A percentile compares a stretch with the other conserved stretches of the same genome.
phyloP scores from a whole-genome alignment of 2,888 invertebrate genomes.

The Hypomecis atomaria region DNA sequence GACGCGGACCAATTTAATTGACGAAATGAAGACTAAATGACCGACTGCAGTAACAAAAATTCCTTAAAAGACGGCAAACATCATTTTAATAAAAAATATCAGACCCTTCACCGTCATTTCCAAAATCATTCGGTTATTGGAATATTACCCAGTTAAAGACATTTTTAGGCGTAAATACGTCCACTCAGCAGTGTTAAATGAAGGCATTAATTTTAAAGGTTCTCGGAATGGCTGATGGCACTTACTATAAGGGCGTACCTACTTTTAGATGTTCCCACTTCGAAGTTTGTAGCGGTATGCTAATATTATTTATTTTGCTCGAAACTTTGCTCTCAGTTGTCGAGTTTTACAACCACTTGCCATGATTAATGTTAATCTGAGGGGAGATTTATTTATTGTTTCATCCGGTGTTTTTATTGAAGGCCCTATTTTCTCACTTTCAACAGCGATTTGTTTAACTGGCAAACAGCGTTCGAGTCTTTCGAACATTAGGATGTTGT shows the following conservation, averaged over 20 bases:
- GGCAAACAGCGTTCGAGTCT: too few species aligned
- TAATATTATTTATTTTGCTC: slow-evolving; percentile 24
- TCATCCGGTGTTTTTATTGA: slow-evolving; percentile 2
- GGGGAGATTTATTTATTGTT: slow-evolving; percentile 18
- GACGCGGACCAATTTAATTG: too few species aligned
- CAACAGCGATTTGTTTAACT: not conserved
- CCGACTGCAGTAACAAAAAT: too few species aligned
- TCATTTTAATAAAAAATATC: not conserved
- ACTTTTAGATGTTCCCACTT: slow-evolving; percentile 37
- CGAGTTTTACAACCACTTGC: slow-evolving; percentile 16
- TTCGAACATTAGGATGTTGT: too few species aligned
- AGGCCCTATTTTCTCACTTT: not conserved
- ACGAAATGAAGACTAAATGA: too few species aligned
- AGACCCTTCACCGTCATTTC: not conserved
- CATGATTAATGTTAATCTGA: slow-evolving; percentile 23
- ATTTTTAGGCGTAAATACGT: slow-evolving; percentile 1
- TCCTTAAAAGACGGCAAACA: too few species aligned
- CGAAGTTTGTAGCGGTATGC: slow-evolving; percentile 19
- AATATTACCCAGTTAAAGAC: not conserved
- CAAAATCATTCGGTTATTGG: not conserved
- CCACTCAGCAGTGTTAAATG: slow-evolving; percentile 4
- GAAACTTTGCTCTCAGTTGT: slow-evolving; percentile 22
- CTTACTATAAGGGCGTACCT: slow-evolving; percentile 31
- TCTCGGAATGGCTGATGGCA: slow-evolving; percentile 37
- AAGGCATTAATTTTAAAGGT: slow-evolving; percentile 8